Base-by-base conservation (phyloP, 2,113 vertebrate genomes). In the Heterocephalus glaber region DNA sequence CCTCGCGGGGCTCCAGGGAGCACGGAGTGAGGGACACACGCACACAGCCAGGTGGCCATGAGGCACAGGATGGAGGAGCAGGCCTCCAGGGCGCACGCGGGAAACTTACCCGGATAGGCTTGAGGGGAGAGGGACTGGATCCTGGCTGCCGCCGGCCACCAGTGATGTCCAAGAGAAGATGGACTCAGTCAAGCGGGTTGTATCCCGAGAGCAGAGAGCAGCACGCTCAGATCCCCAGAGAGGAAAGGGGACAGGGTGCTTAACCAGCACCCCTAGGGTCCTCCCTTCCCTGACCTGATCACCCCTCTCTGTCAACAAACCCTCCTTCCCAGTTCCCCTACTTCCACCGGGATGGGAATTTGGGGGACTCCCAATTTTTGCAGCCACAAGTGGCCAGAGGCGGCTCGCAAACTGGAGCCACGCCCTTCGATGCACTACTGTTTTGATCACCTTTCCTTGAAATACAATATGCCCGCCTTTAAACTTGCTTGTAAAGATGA, bases 1-100 rank as follows among this genome's bases (percentile, higher is more conserved):
- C 61, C 54, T 94, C 13, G 7, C 2, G 58, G 58, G 83, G 47
- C 28, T 58, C 30, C 1, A 22, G 76, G 4, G 7, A 49, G 54
- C 12, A 20, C 20, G 41, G 0, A 8, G 30, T 17, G 30, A 38
- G 58, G 41, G 85, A 19, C 17, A 58, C 56, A 56, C 54, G 16
- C 8, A 2, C 0, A 6, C 6, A n/a, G 16, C 7, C 30, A 24
- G 26, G 35, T 1, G 30, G 33, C 38, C 81, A 0, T 0, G 63
- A 94, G 49, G 61, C 56, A 9, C 68, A 38, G 22, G n/a, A n/a
- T 2, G 1, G 14, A 38, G 66, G 52, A 83, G 61, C 68, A 44
- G 72, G 81, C 54, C 49, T 28, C 41, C 3, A 13, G 54, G 77
- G 7, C 19, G 33, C 41, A 30, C 6, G 6, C 6, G 22, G 22